These are phyloP conservation scores for Plotosus lineatus DNA, from an alignment of 2,113 vertebrate species.

Conservation along the genomic window DNA sequence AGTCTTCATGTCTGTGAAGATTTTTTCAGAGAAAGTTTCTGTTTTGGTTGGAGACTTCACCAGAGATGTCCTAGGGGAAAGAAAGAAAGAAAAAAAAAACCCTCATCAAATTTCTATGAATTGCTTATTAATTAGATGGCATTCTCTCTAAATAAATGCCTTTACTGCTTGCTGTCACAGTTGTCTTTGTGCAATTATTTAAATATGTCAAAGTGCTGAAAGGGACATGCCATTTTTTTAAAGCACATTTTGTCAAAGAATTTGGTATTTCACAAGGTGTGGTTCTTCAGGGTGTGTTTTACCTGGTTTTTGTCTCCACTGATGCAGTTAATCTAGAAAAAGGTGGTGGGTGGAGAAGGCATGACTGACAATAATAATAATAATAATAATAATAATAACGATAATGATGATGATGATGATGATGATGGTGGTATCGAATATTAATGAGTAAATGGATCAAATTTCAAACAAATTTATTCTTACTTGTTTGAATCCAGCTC, in stretches of 20 bases:
- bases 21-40: slow-evolving; percentile 59
- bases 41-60: slow-evolving; percentile 54
- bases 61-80: slow-evolving; percentile 62
- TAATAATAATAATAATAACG: too few relatives aligned
- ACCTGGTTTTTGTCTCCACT: slow-evolving; percentile 56
- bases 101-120: too few relatives aligned
- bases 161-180: slow-evolving; percentile 60
- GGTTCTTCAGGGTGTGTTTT: slow-evolving; percentile 8
- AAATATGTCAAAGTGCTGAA: slow-evolving; percentile 51
- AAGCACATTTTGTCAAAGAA: not conserved
- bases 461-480: slow-evolving; percentile 9
- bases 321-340: slow-evolving; percentile 27
- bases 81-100: too few relatives aligned
- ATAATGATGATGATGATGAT: too few relatives aligned
- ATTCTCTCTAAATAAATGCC: slow-evolving; percentile 11
- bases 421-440: too few relatives aligned
- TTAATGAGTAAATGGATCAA: not conserved
- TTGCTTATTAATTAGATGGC: too few relatives aligned
- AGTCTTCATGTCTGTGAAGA: slow-evolving; percentile 54
- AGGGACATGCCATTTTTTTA: not conserved
- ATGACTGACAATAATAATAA: too few relatives aligned
- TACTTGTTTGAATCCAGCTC: slow-evolving; percentile 59
- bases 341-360: slow-evolving; percentile 37
- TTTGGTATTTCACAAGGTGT: slow-evolving; percentile 12
- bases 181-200: slow-evolving; percentile 55